A percentile compares a stretch with the other conserved stretches of the same genome.
phyloP scores from a whole-genome alignment of 1,140 invertebrate genomes.

The Drosophila nebulosa region DNA sequence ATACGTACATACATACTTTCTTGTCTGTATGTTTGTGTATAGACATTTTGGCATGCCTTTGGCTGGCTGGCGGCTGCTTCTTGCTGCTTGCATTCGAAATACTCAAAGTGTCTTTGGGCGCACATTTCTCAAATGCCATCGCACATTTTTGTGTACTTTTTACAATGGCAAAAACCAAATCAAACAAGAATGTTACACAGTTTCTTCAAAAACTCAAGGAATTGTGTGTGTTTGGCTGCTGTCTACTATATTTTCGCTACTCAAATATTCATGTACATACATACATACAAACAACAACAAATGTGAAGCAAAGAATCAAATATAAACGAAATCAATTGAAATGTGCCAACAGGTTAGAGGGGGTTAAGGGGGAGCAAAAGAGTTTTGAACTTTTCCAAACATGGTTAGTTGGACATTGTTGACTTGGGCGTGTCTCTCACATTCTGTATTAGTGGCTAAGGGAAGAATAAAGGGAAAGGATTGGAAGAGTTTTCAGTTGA shows the following conservation, averaged over 20 bases:
- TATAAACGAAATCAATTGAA: background rate
- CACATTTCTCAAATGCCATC: slow-evolving; percentile 66
- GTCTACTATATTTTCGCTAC: background rate
- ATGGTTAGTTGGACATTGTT: too few relatives aligned
- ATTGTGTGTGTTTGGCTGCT: background rate
- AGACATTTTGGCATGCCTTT: background rate
- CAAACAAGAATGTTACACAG: background rate
- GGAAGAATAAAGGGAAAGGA: too few relatives aligned
- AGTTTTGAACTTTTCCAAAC: too few relatives aligned
- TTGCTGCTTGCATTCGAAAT: background rate
- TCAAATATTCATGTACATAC: slow-evolving; percentile 1
- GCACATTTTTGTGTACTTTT: slow-evolving; percentile 49
- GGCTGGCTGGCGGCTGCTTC: background rate
- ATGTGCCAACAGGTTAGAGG: background rate
- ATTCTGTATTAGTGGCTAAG: too few relatives aligned
- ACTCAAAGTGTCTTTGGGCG: slow-evolving; percentile 34
- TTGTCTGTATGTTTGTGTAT: background rate
- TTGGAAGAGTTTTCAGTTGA: too few relatives aligned
- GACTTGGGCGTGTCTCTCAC: too few relatives aligned
- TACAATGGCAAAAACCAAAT: slow-evolving; percentile 9
- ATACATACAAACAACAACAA: background rate
- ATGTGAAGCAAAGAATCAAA: too few relatives aligned
- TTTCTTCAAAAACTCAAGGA: background rate
- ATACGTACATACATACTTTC: background rate
- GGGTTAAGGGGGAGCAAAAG: too few relatives aligned